Percentiles rank a stretch among this genome's conserved stretches.
Evolutionary conservation across 2,888 invertebrate genomes (phyloP).

Genomic region (Sesia apiformis): DNA sequence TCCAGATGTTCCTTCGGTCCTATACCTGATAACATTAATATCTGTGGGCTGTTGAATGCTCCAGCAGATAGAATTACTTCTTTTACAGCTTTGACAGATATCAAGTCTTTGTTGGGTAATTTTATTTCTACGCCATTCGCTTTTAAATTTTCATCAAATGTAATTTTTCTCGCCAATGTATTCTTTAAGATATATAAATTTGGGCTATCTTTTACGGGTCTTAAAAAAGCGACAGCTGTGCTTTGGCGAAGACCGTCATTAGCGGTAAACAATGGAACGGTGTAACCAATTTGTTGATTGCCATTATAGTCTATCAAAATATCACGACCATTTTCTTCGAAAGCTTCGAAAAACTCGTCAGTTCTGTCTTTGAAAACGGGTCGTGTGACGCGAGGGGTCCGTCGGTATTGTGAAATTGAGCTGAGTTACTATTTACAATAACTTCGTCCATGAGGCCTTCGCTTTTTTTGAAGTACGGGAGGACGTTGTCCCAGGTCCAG

Average conservation of each 20-base stretch:
- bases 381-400: constrained; percentile 46
- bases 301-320: constrained; percentile 4
- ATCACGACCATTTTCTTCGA: background rate
- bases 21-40: constrained; percentile 8
- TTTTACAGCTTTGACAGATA: constrained; percentile 3
- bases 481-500: constrained; percentile 75
- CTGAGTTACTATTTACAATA: constrained; percentile 2
- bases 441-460: constrained; percentile 1
- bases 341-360: background rate
- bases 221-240: constrained; percentile 3
- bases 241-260: constrained; percentile 4
- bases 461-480: constrained; percentile 6
- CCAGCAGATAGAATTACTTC: constrained; percentile 8
- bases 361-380: background rate
- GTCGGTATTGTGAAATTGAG: constrained; percentile 18
- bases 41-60: constrained; percentile 3
- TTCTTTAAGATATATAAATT: constrained; percentile 5
- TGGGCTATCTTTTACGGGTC: constrained; percentile 1
- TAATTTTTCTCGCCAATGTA: constrained; percentile 1
- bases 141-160: constrained; percentile 1
- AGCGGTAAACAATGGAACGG: constrained; percentile 1
- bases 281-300: constrained; percentile 3
- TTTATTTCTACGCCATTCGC: constrained; percentile 5
- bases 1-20: constrained; percentile 5
- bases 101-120: background rate